phyloP scores from a whole-genome alignment of 2,888 invertebrate genomes.

The Phanerotoma sp. region DNA sequence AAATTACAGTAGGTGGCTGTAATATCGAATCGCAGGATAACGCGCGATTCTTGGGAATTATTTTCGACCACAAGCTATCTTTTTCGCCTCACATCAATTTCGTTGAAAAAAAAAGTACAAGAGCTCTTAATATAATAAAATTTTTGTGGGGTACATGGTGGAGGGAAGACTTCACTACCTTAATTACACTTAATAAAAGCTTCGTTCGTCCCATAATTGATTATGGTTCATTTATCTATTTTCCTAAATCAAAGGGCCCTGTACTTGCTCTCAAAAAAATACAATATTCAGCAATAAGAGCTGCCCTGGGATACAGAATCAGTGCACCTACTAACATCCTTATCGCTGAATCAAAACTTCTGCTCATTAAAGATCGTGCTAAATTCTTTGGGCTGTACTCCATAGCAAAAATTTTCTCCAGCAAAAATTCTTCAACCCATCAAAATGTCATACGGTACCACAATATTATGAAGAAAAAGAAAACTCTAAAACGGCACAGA shows the following conservation, averaged over 20 bases:
- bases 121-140: slow-evolving; percentile 1
- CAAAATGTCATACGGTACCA: no score
- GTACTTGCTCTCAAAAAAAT: background rate
- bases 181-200: slow-evolving; percentile 1
- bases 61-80: background rate
- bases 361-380: background rate
- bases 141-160: slow-evolving; percentile 5
- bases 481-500: no score
- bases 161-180: background rate
- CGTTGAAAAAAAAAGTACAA: background rate
- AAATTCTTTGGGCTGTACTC: background rate
- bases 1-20: background rate
- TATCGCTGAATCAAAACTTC: slow-evolving; percentile 3
- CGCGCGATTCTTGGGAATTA: background rate
- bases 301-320: background rate
- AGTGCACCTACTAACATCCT: slow-evolving; percentile 6
- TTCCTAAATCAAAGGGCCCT: background rate
- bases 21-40: background rate
- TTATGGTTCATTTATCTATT: slow-evolving; percentile 1
- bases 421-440: no score
- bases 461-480: no score
- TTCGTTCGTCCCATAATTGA: slow-evolving; percentile 4
- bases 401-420: background rate
- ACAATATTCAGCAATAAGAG: slow-evolving; percentile 7
- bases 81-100: background rate